Percentiles rank a stretch among this genome's conserved stretches.
These are phyloP conservation scores for Mustela nigripes DNA, from an alignment of 2,113 vertebrate species.

Conservation along the genomic window DNA sequence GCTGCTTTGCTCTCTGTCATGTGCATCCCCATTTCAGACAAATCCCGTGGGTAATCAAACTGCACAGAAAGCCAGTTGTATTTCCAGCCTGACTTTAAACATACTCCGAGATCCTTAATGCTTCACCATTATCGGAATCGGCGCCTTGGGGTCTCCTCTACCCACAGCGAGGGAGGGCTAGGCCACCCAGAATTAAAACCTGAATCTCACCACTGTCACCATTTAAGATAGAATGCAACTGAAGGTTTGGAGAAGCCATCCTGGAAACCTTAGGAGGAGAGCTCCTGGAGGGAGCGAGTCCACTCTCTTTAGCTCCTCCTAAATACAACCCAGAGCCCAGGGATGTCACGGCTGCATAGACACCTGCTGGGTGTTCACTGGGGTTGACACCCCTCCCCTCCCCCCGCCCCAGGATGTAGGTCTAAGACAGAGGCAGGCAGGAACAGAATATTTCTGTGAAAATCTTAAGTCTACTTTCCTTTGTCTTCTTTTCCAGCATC, in stretches of 20 bases:
- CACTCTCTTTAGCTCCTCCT: neutral
- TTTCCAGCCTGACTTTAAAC: constrained; percentile 67
- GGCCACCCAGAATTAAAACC: neutral
- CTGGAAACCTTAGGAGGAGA: neutral
- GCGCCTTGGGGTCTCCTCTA: neutral
- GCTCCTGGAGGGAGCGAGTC: neutral
- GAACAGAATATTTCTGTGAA: neutral
- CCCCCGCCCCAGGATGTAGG: neutral
- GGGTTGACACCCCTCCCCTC: neutral
- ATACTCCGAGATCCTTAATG: constrained; percentile 61
- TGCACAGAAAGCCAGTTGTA: constrained; percentile 22
- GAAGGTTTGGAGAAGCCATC: neutral
- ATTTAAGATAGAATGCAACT: neutral
- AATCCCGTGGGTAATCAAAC: constrained; percentile 61
- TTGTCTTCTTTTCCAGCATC: neutral
- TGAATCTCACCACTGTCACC: neutral
- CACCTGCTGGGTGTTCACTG: neutral
- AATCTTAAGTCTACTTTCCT: neutral
- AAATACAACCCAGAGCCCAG: neutral
- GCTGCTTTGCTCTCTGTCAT: neutral
- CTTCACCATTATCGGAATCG: neutral
- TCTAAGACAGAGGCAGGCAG: neutral
- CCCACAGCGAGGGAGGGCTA: neutral
- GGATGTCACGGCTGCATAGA: rapidly evolving
- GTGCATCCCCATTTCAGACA: constrained; percentile 44